Percentiles rank a stretch among this genome's conserved stretches.
phyloP scores from a whole-genome alignment of 2,888 invertebrate genomes.

The Nemotelus pantherinus region DNA sequence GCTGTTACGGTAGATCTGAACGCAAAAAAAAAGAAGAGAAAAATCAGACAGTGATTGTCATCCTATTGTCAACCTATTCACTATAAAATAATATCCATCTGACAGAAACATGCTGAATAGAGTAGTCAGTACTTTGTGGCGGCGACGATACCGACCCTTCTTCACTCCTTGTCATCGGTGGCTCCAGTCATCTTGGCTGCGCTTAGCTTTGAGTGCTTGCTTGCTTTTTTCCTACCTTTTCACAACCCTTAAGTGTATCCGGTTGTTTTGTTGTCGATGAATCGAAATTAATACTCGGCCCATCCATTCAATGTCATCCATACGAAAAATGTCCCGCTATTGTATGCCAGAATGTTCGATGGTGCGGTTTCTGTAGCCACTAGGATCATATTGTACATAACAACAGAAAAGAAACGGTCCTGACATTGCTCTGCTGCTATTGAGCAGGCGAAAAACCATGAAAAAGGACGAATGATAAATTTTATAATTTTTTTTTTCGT shows the following conservation, averaged over 20 bases:
- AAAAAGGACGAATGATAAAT: neutral
- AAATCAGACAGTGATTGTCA: slow-evolving; percentile 37
- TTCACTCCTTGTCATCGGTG: too few species aligned
- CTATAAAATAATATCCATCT: slow-evolving; percentile 32
- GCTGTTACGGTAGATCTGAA: neutral
- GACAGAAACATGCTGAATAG: slow-evolving; percentile 16
- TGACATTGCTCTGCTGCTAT: neutral
- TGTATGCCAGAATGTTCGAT: slow-evolving; percentile 1
- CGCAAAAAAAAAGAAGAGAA: slow-evolving; percentile 6
- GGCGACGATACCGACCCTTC: neutral
- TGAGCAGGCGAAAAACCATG: neutral
- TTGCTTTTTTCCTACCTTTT: slow-evolving; percentile 24
- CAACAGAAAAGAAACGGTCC: slow-evolving; percentile 18
- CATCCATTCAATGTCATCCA: slow-evolving; percentile 20
- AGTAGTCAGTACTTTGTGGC: neutral
- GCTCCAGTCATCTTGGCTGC: too few species aligned
- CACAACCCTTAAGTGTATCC: slow-evolving; percentile 39
- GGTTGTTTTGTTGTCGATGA: slow-evolving; percentile 42
- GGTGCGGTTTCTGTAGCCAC: slow-evolving; percentile 28
- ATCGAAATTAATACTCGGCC: slow-evolving; percentile 40
- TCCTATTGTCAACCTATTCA: slow-evolving; percentile 41
- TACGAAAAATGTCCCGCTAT: slow-evolving; percentile 20
- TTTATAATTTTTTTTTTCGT: too few species aligned
- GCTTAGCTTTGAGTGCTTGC: too few species aligned
- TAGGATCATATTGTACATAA: slow-evolving; percentile 12